These are phyloP conservation scores for Phaethornis superciliosus DNA, from an alignment of 2,113 vertebrate species.

Conservation along the genomic window DNA sequence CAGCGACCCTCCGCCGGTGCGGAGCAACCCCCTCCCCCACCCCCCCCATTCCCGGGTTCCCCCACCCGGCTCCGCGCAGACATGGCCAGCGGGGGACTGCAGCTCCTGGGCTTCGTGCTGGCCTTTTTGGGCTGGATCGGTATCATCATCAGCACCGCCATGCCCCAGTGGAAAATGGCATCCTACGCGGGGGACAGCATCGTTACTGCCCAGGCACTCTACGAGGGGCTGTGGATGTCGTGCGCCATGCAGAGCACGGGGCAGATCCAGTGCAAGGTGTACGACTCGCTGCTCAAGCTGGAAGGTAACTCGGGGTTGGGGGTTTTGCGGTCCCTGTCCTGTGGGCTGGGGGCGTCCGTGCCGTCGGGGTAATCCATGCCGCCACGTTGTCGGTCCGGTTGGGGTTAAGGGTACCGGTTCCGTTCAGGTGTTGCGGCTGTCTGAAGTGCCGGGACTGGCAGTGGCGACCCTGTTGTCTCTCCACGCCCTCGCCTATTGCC, in stretches of 20 bases:
- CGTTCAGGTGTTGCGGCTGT: not conserved
- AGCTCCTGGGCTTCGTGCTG: conserved; percentile 86
- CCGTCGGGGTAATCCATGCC: not conserved
- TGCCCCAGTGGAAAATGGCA: conserved; percentile 89
- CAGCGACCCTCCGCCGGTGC: not conserved
- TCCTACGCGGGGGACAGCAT: conserved; percentile 88
- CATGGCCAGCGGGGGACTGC: conserved; percentile 88
- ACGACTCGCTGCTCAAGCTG: conserved; percentile 84
- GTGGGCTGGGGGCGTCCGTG: not conserved
- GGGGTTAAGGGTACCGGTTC: not conserved
- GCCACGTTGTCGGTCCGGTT: accelerated
- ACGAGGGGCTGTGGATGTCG: conserved; percentile 89
- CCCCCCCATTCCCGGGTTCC: no score
- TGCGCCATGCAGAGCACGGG: conserved; percentile 87
- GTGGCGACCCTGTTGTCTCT: not conserved
- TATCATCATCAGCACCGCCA: conserved; percentile 79
- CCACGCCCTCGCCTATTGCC: no score
- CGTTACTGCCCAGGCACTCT: conserved; percentile 86
- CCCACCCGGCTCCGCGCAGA: not conserved
- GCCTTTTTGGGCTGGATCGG: conserved; percentile 81
- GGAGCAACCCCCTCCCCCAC: not conserved
- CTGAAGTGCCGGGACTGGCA: not conserved
- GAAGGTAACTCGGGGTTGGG: conserved; percentile 76
- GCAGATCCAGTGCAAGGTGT: conserved; percentile 82
- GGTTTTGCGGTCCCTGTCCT: no score